Evolutionary conservation across 64 coral and sea anemone species (phyloP).

Genomic region (Cladopsammia gracilis): DNA sequence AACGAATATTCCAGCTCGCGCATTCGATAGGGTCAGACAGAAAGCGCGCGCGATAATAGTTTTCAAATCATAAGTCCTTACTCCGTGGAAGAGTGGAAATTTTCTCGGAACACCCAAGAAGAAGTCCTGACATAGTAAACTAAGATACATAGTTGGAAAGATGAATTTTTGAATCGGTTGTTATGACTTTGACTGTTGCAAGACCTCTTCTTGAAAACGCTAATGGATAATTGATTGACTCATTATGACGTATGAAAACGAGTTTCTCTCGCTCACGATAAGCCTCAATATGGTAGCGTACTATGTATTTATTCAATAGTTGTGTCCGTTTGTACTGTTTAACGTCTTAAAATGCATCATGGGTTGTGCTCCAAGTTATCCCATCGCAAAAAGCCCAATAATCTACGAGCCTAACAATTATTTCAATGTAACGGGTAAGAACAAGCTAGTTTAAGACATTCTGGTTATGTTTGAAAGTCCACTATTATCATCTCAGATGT

Average conservation of each 20-base stretch:
- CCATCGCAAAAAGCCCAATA: constrained; percentile 80
- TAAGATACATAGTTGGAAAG: too few relatives aligned
- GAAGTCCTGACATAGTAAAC: too few relatives aligned
- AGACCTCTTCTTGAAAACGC: background rate
- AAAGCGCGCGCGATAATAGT: too few relatives aligned
- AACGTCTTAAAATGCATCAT: constrained; percentile 73
- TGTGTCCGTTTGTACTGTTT: background rate
- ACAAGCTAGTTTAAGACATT: background rate
- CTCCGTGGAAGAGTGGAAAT: too few relatives aligned
- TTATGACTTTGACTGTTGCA: background rate
- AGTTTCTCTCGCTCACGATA: background rate
- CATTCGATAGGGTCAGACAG: too few relatives aligned
- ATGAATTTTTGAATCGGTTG: too few relatives aligned
- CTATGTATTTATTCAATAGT: background rate
- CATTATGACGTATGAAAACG: constrained; percentile 29
- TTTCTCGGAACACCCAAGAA: too few relatives aligned
- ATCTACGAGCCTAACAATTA: constrained; percentile 69
- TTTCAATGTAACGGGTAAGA: constrained; percentile 74
- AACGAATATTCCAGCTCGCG: too few relatives aligned
- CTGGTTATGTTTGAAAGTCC: too few relatives aligned
- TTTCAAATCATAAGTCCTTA: too few relatives aligned
- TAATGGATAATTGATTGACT: background rate
- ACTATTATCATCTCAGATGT: too few relatives aligned
- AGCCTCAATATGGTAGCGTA: background rate
- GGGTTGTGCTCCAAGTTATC: constrained; percentile 91